These are phyloP conservation scores for Nematopogon swammerdamellus DNA, from an alignment of 2,888 invertebrate genomes.

Conservation along the genomic window DNA sequence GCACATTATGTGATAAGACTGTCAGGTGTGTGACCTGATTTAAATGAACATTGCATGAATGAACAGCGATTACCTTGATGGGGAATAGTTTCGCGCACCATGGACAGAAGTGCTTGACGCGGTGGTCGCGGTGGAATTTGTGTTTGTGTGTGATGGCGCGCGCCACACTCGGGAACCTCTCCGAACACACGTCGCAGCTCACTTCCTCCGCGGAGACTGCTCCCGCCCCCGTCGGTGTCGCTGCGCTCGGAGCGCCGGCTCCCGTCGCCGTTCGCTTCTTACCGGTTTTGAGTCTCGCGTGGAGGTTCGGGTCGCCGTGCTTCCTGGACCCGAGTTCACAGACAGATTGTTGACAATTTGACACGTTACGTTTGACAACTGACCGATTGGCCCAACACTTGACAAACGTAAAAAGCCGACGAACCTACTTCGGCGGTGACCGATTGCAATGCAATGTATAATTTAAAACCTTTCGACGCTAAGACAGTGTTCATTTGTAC, in stretches of 20 bases:
- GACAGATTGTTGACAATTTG: slow-evolving; percentile 4
- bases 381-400: no score
- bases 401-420: no score
- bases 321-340: slow-evolving; percentile 34
- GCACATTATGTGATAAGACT: no score
- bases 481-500: no score
- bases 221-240: background rate
- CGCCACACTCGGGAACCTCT: slow-evolving; percentile 55
- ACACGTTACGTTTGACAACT: background rate
- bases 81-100: slow-evolving; percentile 69
- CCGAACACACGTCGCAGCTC: slow-evolving; percentile 60
- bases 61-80: slow-evolving; percentile 62
- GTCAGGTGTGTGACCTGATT: no score
- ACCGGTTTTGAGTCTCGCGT: slow-evolving; percentile 29
- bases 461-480: slow-evolving; percentile 1
- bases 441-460: no score
- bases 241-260: slow-evolving; percentile 16
- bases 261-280: slow-evolving; percentile 12
- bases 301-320: slow-evolving; percentile 61
- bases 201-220: slow-evolving; percentile 14
- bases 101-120: slow-evolving; percentile 62
- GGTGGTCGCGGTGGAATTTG: slow-evolving; percentile 60
- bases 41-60: no score
- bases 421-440: no score
- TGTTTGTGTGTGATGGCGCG: slow-evolving; percentile 67